Base-by-base conservation (phyloP, 1,140 invertebrate species). In the Platorchestia sp. region DNA sequence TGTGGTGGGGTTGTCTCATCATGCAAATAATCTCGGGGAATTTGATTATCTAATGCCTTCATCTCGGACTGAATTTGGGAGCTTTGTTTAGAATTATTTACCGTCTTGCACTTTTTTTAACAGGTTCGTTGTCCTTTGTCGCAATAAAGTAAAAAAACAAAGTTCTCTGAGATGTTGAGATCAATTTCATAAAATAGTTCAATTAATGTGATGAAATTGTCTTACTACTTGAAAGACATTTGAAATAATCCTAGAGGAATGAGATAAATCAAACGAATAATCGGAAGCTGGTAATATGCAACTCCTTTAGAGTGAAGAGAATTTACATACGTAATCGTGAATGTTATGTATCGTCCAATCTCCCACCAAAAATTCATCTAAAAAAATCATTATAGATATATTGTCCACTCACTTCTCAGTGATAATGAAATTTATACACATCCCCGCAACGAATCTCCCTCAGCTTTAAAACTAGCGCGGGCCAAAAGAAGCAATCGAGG, bases 21-120 rank as follows among this genome's bases (percentile, higher is more conserved):
- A 93, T 93, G 91, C 91, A 93, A 93, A 93, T 36, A 93, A 93
- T 93, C 91, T 44, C 44, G 43, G 43, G 40, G 91, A 93, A 93
- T 93, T 93, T 90, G 41, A 90, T 90, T 90, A 90, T 90, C 87
- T 43, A 43, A 44, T 42, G 44, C 41, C 6, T 0, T 45, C 41
- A 90, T 90, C 87, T 90, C 22, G 42, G 16, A 42, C 44, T 45
- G 41, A 41, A 43, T 90, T 90, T 45, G 0, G 10, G 44, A 14
- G 41, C 87, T 10, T 75, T 36, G 27, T 75, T 75, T 75, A 3
- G 59, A 75, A 36, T 75, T 75, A 75, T 75, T 75, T 75, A 75
- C 59, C 27, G 36, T 75, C 27, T 75, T 3, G 14, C 27, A 22
- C 14, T 75, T 75, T 27, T 22, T 75, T 75, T 10, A 36, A 27